These are phyloP conservation scores for Cheilosia pagana DNA, from an alignment of 2,888 invertebrate genomes.

Conservation along the genomic window DNA sequence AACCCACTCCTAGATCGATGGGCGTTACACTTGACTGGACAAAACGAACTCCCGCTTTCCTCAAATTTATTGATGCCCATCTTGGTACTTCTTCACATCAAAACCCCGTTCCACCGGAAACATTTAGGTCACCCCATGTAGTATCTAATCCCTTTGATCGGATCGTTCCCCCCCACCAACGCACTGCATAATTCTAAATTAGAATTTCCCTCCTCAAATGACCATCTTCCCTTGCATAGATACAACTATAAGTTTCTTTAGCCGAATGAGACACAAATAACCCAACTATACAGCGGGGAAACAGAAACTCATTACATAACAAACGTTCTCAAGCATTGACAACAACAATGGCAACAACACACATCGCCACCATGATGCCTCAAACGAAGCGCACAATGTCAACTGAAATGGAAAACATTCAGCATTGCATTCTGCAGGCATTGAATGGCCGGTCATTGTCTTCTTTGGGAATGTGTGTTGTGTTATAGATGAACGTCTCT, in stretches of 20 bases:
- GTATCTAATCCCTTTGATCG: background rate
- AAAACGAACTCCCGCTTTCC: no score
- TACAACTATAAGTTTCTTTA: constrained; percentile 39
- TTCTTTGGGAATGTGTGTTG: constrained; percentile 43
- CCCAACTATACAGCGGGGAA: background rate
- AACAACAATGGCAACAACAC: constrained; percentile 17
- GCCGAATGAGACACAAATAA: constrained; percentile 48
- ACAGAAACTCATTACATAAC: constrained; percentile 42
- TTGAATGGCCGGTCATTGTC: constrained; percentile 69
- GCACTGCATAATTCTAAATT: constrained; percentile 39
- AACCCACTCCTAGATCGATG: no score
- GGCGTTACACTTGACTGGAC: no score
- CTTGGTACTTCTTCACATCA: background rate
- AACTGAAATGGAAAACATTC: constrained; percentile 71
- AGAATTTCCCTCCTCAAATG: constrained; percentile 38
- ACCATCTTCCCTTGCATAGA: constrained; percentile 13
- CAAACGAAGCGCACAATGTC: constrained; percentile 45
- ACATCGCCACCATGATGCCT: constrained; percentile 12
- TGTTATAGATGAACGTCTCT: constrained; percentile 12
- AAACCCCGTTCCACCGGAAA: background rate
- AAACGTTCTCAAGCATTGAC: constrained; percentile 25
- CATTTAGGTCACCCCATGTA: background rate
- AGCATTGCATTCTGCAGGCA: constrained; percentile 60
- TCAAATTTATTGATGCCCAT: no score
- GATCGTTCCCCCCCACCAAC: constrained; percentile 18